Evolutionary conservation across 1,140 invertebrate species (phyloP), one percentile per base, ranked within the genome.

Genomic region (Glossosoma conforme): DNA sequence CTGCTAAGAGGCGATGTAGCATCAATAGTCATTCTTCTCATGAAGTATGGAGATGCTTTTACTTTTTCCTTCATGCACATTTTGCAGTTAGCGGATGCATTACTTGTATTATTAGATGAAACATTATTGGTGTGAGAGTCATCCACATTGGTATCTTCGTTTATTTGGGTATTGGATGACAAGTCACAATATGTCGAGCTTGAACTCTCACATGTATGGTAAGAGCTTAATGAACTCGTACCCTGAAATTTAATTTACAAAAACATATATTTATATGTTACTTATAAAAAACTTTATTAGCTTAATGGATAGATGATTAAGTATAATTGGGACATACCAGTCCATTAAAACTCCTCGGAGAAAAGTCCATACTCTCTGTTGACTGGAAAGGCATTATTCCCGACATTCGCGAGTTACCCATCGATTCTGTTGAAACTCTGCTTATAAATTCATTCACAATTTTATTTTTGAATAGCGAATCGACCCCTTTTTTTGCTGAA

Each of bases 1-100:
- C 76, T 64, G 51, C 75, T 75, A 0, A 78, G 54, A 21, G 76
- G 76, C 35, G 76, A 78, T 6, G 69, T 69, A n/a, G 66, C 38
- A 38, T 46, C 38, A 3, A 32, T 22, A n/a, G 30, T 10, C 30
- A 33, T 37, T 33, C 46, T 43, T 25, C 30, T 37, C 4, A 25
- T 32, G 22, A 54, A 28, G 13, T 14, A n/a, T 5, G 35, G 38
- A 17, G 42, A 41, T 44, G 44, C 37, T 24, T 24, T 24, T 5
- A 17, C n/a, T 19, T 48, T 55, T 40, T 58, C 44, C 35, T 45
- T 44, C 3, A 22, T 10, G 37, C 56, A 58, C 37, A 54, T 38
- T 44, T 52, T 54, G 33, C 56, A 58, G 14, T 37, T 48, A 11
- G 25, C 43, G 3, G 50, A 53, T 24, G n/a, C 33, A 18, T 37